Conservation (phyloP, 2,888 invertebrate genomes). For the Nasonia oneida region DNA sequence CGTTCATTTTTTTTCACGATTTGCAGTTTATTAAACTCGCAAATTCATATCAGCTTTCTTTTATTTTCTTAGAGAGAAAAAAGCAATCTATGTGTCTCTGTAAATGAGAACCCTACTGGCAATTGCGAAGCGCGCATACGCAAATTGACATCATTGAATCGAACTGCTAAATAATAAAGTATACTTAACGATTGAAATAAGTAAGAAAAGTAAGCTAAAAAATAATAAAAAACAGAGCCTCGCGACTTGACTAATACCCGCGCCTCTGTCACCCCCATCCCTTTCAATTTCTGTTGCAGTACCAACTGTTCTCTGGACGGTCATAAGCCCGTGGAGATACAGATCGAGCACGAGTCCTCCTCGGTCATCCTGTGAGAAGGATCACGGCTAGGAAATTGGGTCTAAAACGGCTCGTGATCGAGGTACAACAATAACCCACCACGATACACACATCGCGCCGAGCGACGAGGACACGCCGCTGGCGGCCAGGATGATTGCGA, state of each 20-base stretch:
- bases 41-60: too few relatives aligned
- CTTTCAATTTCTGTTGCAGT: slow-evolving; percentile 75
- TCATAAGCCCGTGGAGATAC: slow-evolving; percentile 71
- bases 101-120: background rate
- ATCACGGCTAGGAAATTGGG: too few relatives aligned
- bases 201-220: background rate
- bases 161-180: background rate
- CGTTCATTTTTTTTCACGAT: background rate
- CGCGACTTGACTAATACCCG: background rate
- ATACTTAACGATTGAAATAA: background rate
- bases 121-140: slow-evolving; percentile 40
- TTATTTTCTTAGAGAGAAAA: background rate
- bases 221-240: background rate
- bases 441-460: background rate
- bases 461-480: background rate
- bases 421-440: background rate
- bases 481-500: background rate
- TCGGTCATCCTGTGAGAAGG: slow-evolving; percentile 60
- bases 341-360: slow-evolving; percentile 62
- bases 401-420: background rate
- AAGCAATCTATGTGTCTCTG: background rate
- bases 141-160: background rate
- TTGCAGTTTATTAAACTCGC: background rate
- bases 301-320: slow-evolving; percentile 79
- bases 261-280: slow-evolving; percentile 45